Conservation (phyloP, 1,140 invertebrate genomes). For the Ctenoplectra terminalis region DNA sequence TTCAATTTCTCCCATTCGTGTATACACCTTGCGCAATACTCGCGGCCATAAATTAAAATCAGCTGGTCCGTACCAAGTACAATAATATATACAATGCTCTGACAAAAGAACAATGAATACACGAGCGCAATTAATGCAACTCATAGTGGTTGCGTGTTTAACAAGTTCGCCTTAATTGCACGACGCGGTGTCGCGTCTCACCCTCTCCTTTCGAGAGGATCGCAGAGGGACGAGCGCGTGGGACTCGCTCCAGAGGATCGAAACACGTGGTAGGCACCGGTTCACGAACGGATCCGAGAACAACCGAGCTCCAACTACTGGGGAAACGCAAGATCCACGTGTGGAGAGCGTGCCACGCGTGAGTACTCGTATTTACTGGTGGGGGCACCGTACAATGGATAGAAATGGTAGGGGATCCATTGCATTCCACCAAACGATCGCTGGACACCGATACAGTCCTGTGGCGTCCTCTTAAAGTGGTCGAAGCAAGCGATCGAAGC, state of each 20-base stretch:
- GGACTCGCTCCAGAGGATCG: conserved; percentile 64
- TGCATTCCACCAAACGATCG: conserved; percentile 15
- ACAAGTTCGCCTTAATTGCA: conserved; percentile 62
- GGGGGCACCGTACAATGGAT: conserved; percentile 45
- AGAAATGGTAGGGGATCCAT: conserved; percentile 37
- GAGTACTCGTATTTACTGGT: conserved; percentile 66
- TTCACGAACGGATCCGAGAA: conserved; percentile 70
- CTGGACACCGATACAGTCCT: background rate
- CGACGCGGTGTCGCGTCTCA: conserved; percentile 35
- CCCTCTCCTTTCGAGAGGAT: conserved; percentile 32
- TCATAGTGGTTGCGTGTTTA: conserved; percentile 48
- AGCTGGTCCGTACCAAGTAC: background rate
- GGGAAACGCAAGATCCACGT: conserved; percentile 75
- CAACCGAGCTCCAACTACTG: conserved; percentile 69
- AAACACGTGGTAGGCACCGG: conserved; percentile 78
- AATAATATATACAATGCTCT: background rate
- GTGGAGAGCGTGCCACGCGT: conserved; percentile 81
- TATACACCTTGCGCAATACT: background rate
- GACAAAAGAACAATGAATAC: conserved; percentile 4
- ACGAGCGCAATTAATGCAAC: conserved; percentile 51
- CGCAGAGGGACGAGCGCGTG: conserved; percentile 54
- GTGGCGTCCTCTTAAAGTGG: conserved; percentile 6
- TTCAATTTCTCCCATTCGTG: background rate
- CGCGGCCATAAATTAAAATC: conserved; percentile 7
- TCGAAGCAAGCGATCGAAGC: background rate